Percentiles rank a stretch among this genome's conserved stretches.
phyloP scores from a whole-genome alignment of 2,797 vertebrate genomes.

The Nasua narica region DNA sequence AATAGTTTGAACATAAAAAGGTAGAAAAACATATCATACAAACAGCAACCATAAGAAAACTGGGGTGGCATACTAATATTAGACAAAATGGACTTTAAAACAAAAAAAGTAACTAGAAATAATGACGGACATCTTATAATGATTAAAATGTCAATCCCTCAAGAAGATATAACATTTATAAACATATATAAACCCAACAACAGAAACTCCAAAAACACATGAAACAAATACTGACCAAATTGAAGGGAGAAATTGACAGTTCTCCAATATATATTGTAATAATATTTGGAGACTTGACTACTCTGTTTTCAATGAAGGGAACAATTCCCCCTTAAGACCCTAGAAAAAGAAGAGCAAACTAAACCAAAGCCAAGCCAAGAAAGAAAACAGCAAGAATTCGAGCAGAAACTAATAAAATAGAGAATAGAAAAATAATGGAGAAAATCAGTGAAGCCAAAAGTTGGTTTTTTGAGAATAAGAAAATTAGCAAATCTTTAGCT shows the following conservation, averaged over 20 bases:
- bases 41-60: not conserved
- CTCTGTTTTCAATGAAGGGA: not conserved
- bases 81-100: not conserved
- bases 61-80: not conserved
- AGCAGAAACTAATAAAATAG: not conserved
- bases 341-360: not conserved
- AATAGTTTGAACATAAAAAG: not conserved
- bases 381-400: not conserved
- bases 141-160: not conserved
- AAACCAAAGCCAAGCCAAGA: not conserved
- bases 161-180: not conserved
- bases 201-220: not conserved
- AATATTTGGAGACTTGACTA: not conserved
- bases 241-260: not conserved
- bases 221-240: not conserved
- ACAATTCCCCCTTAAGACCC: not conserved
- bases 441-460: not conserved
- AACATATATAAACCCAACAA: not conserved
- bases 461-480: not conserved
- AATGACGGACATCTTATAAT: not conserved
- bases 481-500: not conserved
- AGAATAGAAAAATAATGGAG: not conserved
- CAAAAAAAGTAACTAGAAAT: not conserved
- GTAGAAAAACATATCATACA: not conserved
- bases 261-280: too few species aligned